Evolutionary conservation across 2,797 vertebrate genomes (phyloP).

Genomic region (Oreortyx pictus): DNA sequence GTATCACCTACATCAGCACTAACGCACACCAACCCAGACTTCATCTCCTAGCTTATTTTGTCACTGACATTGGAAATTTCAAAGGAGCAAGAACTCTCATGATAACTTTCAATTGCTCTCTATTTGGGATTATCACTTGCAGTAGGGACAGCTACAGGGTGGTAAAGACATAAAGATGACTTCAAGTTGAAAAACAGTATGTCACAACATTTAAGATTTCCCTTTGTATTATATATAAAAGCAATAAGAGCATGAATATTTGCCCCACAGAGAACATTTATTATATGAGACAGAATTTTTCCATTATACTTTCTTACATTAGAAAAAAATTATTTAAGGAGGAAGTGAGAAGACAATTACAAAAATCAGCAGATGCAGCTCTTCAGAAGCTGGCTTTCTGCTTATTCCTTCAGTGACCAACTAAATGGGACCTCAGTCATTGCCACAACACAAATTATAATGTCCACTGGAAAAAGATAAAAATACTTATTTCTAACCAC

Average conservation of each 20-base stretch:
- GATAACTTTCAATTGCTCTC: neutral
- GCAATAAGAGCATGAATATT: neutral
- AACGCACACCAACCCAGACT: neutral
- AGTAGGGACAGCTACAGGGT: neutral
- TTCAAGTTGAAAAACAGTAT: neutral
- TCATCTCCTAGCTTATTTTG: neutral
- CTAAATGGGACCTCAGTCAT: neutral
- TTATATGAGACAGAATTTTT: neutral
- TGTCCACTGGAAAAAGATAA: neutral
- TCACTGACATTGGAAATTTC: neutral
- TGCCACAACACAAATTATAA: neutral
- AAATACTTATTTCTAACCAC: neutral
- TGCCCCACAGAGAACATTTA: neutral
- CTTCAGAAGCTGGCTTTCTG: neutral
- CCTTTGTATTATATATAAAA: neutral
- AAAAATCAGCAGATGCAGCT: neutral
- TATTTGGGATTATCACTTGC: neutral
- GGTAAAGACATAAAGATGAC: neutral
- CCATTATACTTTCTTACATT: neutral
- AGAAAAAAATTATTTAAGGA: neutral
- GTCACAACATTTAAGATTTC: neutral
- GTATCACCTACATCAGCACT: fast-evolving
- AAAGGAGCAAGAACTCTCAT: neutral
- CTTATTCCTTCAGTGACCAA: neutral
- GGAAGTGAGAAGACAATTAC: neutral